phyloP scores from a whole-genome alignment of 2,888 invertebrate species.

The Linyphia triangularis region DNA sequence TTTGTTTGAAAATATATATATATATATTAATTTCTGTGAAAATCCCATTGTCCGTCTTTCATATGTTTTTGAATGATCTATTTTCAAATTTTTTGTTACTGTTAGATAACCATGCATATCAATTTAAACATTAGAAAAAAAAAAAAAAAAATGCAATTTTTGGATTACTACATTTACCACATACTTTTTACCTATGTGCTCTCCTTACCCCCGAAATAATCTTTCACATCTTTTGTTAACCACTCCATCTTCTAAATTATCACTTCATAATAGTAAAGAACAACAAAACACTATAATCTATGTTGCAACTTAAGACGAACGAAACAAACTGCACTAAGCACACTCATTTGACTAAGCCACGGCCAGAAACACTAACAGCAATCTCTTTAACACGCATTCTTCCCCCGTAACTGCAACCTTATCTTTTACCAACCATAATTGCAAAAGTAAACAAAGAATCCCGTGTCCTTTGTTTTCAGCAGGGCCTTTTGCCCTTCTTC shows the following conservation, averaged over 20 bases:
- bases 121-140: too few species aligned
- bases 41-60: too few species aligned
- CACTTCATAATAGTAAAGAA: neutral
- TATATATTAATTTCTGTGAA: too few species aligned
- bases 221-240: neutral
- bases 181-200: too few species aligned
- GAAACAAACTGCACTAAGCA: neutral
- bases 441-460: constrained; percentile 56
- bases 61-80: too few species aligned
- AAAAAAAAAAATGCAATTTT: too few species aligned
- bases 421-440: constrained; percentile 51
- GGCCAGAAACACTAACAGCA: neutral
- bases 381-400: neutral
- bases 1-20: too few species aligned
- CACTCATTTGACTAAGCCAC: constrained; percentile 20
- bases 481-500: constrained; percentile 6
- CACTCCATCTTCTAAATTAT: neutral
- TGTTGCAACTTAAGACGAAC: neutral
- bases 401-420: constrained; percentile 6
- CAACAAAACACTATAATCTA: neutral
- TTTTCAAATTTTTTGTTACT: too few species aligned
- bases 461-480: constrained; percentile 13
- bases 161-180: too few species aligned
- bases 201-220: too few species aligned
- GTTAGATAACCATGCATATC: too few species aligned